Evolutionary conservation across 2,113 vertebrate species (phyloP).

Genomic region (Monopterus albus): DNA sequence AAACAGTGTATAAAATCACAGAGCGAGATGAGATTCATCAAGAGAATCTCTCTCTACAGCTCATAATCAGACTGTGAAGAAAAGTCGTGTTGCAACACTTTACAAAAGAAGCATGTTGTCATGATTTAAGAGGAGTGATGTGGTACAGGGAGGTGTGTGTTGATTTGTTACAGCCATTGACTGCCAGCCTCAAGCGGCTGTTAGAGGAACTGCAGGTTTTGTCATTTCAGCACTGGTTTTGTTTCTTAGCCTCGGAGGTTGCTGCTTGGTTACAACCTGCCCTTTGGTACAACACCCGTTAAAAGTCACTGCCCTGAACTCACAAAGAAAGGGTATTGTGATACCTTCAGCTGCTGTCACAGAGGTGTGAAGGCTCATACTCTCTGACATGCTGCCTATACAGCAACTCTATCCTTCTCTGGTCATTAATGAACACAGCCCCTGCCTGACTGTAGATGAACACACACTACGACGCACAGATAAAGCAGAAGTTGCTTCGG

Average conservation of each 20-base stretch:
- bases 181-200: no score
- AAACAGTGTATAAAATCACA: not conserved
- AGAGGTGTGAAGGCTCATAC: slow-evolving; percentile 2
- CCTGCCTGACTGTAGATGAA: not conserved
- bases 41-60: not conserved
- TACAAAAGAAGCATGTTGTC: slow-evolving; percentile 7
- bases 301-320: slow-evolving; percentile 6
- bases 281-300: slow-evolving; percentile 5
- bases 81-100: not conserved
- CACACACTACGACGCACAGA: not conserved
- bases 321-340: not conserved
- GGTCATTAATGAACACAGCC: slow-evolving; percentile 7
- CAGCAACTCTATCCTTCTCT: not conserved
- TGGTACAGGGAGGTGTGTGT: not conserved
- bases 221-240: no score
- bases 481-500: slow-evolving; percentile 16
- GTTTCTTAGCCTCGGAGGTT: no score
- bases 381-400: not conserved
- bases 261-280: slow-evolving; percentile 13
- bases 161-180: slow-evolving; percentile 8
- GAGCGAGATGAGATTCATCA: slow-evolving; percentile 5
- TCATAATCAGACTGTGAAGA: not conserved
- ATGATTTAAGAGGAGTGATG: not conserved
- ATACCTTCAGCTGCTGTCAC: slow-evolving; percentile 1
- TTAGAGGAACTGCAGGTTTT: no score